phyloP scores from a whole-genome alignment of 2,797 vertebrate genomes.

The Chloroceryle inda region DNA sequence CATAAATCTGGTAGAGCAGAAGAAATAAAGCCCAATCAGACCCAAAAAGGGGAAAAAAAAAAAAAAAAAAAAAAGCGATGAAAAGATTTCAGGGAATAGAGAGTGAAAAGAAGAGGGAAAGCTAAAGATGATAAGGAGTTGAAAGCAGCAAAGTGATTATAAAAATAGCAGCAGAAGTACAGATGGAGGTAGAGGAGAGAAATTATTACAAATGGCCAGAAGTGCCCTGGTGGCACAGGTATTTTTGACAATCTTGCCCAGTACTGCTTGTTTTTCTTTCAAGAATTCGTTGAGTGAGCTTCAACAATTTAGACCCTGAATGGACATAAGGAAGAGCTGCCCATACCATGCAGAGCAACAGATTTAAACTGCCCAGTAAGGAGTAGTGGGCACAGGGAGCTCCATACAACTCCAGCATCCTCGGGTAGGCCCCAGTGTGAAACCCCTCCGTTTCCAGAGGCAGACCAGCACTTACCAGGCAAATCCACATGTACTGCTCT shows the following conservation, averaged over 20 bases:
- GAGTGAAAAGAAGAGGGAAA: slow-evolving; percentile 56
- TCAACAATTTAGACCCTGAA: neutral
- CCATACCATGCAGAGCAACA: neutral
- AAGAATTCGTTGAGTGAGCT: neutral
- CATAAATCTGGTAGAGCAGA: slow-evolving; percentile 78
- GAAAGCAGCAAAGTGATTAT: slow-evolving; percentile 48
- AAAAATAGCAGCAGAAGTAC: slow-evolving; percentile 48
- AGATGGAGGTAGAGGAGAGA: neutral
- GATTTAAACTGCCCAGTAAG: fast-evolving
- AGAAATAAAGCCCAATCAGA: slow-evolving; percentile 70
- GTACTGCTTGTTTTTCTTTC: neutral
- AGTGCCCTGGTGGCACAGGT: neutral
- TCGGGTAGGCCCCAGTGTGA: fast-evolving
- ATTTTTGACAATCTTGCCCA: neutral
- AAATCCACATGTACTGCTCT: neutral
- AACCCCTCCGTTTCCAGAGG: neutral
- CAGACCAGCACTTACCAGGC: neutral
- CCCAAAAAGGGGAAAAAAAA: neutral
- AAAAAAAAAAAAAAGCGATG: slow-evolving; percentile 13
- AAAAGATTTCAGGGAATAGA: slow-evolving; percentile 78
- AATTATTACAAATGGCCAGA: neutral
- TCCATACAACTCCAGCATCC: fast-evolving
- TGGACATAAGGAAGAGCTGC: neutral
- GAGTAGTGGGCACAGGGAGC: neutral
- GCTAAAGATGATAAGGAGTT: slow-evolving; percentile 60